Base-by-base conservation (phyloP, 1,140 invertebrate genomes). In the Hyphantria cunea region DNA sequence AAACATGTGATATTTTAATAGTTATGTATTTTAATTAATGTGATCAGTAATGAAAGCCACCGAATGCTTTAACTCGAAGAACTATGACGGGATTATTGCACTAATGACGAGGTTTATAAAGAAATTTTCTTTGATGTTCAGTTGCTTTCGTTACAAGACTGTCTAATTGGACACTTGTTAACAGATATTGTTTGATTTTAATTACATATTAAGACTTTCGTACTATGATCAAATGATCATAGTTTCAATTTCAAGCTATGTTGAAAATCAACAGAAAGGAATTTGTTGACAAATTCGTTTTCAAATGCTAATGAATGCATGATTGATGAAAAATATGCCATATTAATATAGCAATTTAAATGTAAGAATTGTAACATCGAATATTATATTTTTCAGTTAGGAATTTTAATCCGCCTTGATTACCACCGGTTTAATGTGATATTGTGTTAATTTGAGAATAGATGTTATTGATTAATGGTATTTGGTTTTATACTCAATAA, bases 381-480 rank as follows among this genome's bases (percentile, higher is more conserved):
- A 12, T 12, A 12, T n/a, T n/a, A n/a, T n/a, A 25, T 25, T 25
- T 25, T 25, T 1, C 17, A 3, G 1, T 25, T 25, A 25, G 5
- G 17, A 25, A 42, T 10, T 48, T 2, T n/a, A 44, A 6, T 37
- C 51, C 59, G 50, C 49, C 59, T 62, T n/a, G 32, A 42, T 37
- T 52, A 62, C 59, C 59, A 62, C 59, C 59, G 59, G 11, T 7
- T 59, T 58, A 49, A 31, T 61, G 51, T 50, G 44, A 61, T n/a
- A 62, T 62, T 50, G 47, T 62, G 59, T 62, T 47, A 45, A 25
- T 47, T 33, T 51, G 47, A 49, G 31, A 34, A 44, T 39, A 58
- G 9, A 31, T 58, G 12, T 34, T 58, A 39, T 59, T 68, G 60
- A 63, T 68, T 58, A 32, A 56, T 63, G 60, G 10, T 53, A 54